These are phyloP conservation scores for Vulpes vulpes DNA, from an alignment of 2,113 vertebrate species.

Conservation along the genomic window DNA sequence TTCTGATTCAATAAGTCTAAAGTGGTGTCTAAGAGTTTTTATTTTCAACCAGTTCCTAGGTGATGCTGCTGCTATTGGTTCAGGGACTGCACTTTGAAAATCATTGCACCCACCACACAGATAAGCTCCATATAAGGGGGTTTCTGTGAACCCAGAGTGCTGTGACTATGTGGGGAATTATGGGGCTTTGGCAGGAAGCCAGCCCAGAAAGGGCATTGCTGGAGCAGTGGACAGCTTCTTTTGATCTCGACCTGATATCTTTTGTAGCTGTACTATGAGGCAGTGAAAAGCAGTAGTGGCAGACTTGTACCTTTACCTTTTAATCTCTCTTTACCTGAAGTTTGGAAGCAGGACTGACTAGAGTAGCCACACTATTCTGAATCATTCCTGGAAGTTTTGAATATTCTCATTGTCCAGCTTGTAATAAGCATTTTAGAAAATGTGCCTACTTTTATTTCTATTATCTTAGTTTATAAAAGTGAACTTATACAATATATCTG, in stretches of 20 bases:
- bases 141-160: not conserved
- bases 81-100: not conserved
- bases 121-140: not conserved
- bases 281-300: not conserved
- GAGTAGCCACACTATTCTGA: not conserved
- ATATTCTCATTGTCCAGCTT: not conserved
- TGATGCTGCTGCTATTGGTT: not conserved
- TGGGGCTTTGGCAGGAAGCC: not conserved
- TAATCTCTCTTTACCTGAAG: not conserved
- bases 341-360: not conserved
- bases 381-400: not conserved
- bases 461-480: conserved; percentile 14
- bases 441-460: not conserved
- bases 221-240: not conserved
- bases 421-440: not conserved
- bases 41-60: not conserved
- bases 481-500: not conserved
- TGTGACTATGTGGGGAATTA: not conserved
- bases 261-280: not conserved
- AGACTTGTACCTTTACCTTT: not conserved
- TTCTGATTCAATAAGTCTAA: not conserved
- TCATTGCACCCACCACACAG: not conserved
- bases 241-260: not conserved
- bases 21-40: not conserved
- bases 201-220: not conserved